phyloP scores from a whole-genome alignment of 2,113 vertebrate genomes.

The Parotia lawesii region DNA sequence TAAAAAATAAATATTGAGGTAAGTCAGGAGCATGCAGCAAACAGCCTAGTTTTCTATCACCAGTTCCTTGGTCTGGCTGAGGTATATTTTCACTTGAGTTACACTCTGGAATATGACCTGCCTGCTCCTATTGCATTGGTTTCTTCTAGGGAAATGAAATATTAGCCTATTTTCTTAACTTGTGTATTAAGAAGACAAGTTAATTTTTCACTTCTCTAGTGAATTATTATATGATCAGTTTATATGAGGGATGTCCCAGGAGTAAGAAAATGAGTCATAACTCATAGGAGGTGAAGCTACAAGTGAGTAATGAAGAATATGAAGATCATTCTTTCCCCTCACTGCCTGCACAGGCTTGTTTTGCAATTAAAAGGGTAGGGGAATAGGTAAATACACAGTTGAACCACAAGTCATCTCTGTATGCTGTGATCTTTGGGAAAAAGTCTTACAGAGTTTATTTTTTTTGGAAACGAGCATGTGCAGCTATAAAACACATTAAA shows the following conservation, averaged over 20 bases:
- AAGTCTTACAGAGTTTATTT: background rate
- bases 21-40: background rate
- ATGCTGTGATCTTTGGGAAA: background rate
- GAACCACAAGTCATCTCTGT: background rate
- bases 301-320: slow-evolving; percentile 49
- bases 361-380: slow-evolving; percentile 31
- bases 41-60: background rate
- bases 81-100: background rate
- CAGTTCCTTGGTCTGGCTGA: background rate
- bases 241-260: slow-evolving; percentile 49
- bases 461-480: background rate
- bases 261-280: slow-evolving; percentile 65
- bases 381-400: background rate
- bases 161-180: slow-evolving; percentile 64
- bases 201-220: slow-evolving; percentile 65
- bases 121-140: background rate
- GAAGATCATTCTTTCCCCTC: slow-evolving; percentile 41
- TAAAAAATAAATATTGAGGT: background rate
- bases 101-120: background rate
- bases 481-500: slow-evolving; percentile 3
- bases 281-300: slow-evolving; percentile 47
- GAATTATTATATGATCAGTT: slow-evolving; percentile 56
- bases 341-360: background rate
- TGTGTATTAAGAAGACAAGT: slow-evolving; percentile 65
- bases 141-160: slow-evolving; percentile 53